phyloP scores from a whole-genome alignment of 1,140 invertebrate genomes.

The Micrasema longulum region DNA sequence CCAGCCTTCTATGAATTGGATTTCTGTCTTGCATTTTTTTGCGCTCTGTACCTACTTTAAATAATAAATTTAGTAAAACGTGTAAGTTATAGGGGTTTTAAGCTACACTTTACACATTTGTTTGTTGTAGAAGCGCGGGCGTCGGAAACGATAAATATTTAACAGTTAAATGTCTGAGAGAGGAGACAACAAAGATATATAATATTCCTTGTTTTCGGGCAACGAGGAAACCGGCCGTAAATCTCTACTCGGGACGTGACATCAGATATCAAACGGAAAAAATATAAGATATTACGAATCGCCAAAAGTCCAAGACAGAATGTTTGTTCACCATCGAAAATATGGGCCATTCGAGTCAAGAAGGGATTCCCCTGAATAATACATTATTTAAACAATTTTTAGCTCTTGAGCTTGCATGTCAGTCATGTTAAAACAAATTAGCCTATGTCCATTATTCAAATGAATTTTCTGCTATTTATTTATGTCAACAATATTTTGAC shows the following conservation, averaged over 20 bases:
- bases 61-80: too few relatives aligned
- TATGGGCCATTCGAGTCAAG: not conserved
- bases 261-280: constrained; percentile 32
- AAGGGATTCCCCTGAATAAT: too few relatives aligned
- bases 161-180: constrained; percentile 19
- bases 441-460: too few relatives aligned
- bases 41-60: too few relatives aligned
- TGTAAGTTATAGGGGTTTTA: too few relatives aligned
- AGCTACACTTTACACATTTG: not conserved
- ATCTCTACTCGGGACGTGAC: constrained; percentile 25
- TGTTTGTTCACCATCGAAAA: constrained; percentile 12
- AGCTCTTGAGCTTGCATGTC: too few relatives aligned
- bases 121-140: not conserved
- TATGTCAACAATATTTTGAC: too few relatives aligned
- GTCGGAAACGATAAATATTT: constrained; percentile 30
- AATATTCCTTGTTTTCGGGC: constrained; percentile 17
- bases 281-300: constrained; percentile 25
- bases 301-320: constrained; percentile 16
- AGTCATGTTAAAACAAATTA: too few relatives aligned
- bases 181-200: constrained; percentile 13
- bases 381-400: too few relatives aligned
- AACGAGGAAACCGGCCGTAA: constrained; percentile 17
- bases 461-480: too few relatives aligned
- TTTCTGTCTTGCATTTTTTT: too few relatives aligned
- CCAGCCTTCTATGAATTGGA: too few relatives aligned